Evolutionary conservation across 2,113 vertebrate genomes (phyloP).

Genomic region (Tapirus terrestris): DNA sequence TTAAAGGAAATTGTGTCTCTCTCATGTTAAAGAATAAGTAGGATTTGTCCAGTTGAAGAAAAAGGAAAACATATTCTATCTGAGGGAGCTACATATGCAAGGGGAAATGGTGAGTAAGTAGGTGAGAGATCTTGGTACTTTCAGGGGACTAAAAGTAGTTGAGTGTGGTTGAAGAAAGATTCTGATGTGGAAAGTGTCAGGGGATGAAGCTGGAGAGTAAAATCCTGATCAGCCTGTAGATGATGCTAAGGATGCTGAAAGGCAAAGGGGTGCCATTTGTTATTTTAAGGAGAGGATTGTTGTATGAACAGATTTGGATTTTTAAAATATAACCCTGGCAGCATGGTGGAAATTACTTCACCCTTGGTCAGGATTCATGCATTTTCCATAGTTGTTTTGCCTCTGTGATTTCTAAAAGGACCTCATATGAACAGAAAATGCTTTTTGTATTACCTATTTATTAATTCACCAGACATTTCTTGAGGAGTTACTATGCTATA

Average conservation of each 20-base stretch:
- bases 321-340: neutral
- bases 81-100: neutral
- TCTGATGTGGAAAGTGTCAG: neutral
- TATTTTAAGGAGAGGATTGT: neutral
- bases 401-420: slow-evolving; percentile 17
- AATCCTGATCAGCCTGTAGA: neutral
- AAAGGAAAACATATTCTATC: neutral
- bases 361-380: neutral
- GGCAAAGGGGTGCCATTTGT: neutral
- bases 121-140: neutral
- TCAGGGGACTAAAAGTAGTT: neutral
- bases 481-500: neutral
- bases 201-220: neutral
- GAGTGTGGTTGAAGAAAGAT: neutral
- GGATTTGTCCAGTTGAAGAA: neutral
- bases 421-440: neutral
- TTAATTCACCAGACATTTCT: slow-evolving; percentile 10
- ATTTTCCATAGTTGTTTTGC: neutral
- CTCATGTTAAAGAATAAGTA: neutral
- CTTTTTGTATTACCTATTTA: slow-evolving; percentile 13
- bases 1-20: neutral
- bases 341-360: neutral
- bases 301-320: neutral
- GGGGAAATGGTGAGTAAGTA: neutral
- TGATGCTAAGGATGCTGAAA: neutral